Evolutionary conservation across 2,113 vertebrate genomes (phyloP).

Genomic region (Acanthochromis polyacanthus): DNA sequence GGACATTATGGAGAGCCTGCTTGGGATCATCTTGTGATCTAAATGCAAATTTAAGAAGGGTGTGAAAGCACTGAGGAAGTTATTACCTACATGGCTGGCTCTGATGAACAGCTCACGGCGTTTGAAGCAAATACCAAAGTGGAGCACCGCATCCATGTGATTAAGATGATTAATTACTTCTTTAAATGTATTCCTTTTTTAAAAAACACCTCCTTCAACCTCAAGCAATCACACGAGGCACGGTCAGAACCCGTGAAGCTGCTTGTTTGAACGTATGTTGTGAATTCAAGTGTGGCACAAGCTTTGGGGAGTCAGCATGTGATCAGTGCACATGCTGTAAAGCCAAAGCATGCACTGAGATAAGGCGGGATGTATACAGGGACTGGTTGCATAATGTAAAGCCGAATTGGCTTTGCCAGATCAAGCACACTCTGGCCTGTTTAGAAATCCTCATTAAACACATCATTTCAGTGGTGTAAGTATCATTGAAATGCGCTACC

Average conservation of each 20-base stretch:
- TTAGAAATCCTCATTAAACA: slow-evolving; percentile 19
- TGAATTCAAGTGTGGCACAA: slow-evolving; percentile 40
- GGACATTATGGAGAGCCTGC: slow-evolving; percentile 73
- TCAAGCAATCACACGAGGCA: slow-evolving; percentile 48
- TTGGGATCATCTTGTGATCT: slow-evolving; percentile 73
- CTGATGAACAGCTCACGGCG: slow-evolving; percentile 76
- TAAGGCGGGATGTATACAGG: slow-evolving; percentile 7
- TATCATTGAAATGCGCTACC: background rate
- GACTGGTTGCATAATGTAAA: background rate
- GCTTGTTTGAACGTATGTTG: slow-evolving; percentile 40
- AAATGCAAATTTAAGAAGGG: slow-evolving; percentile 76
- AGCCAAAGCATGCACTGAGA: background rate
- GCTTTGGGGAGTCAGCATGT: slow-evolving; percentile 23
- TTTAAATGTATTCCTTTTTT: slow-evolving; percentile 61
- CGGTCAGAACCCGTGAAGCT: slow-evolving; percentile 27
- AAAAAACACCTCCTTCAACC: slow-evolving; percentile 43
- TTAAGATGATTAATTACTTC: slow-evolving; percentile 81
- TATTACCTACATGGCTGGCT: slow-evolving; percentile 82
- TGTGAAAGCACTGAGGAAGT: slow-evolving; percentile 73
- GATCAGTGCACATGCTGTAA: slow-evolving; percentile 41
- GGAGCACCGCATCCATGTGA: slow-evolving; percentile 70
- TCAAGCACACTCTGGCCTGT: slow-evolving; percentile 14
- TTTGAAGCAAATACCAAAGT: slow-evolving; percentile 72
- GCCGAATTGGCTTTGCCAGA: slow-evolving; percentile 15
- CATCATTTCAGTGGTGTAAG: background rate